Evolutionary conservation across 1,140 invertebrate species (phyloP), one percentile per base, ranked within the genome.

Genomic region (Mylabris phalerata): DNA sequence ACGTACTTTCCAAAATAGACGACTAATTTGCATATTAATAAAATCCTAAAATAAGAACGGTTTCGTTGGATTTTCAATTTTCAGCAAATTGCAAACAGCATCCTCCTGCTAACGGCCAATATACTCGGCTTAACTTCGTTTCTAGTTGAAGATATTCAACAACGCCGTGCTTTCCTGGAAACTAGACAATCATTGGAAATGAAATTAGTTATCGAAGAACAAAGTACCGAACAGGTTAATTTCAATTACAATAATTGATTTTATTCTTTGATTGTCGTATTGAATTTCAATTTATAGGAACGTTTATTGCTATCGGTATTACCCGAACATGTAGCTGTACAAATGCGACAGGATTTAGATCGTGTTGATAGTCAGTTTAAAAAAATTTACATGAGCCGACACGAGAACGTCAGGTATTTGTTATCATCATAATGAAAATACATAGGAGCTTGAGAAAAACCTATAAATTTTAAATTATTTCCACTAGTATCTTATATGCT

Each of bases 331-430:
- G 91, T 98, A 45, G 94, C 93, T 0, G 89, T 93, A 13, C 92
- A 92, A 75, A 96, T 97, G 90, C 78, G 93, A 4, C 84, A 94
- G 73, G 93, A 97, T 73, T 77, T 95, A 56, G 93, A 92, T 9
- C 85, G 87, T 11, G 89, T 89, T 3, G 84, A 89, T 54, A 92
- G 91, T 56, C 93, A 95, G 73, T 98, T 98, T 73, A 94, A 96
- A 76, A 96, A 95, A 77, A 96, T 97, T 68, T 97, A 96, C 72
- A 95, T 98, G 93, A 93, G 90, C 58, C 80, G 94, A 11, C 93
- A 97, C 74, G 94, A 97, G 76, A 95, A 97, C 75, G 93, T 97
- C 61, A 96, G 93, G 86, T 92, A 77, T 74, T 71, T 44, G 5
- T n/a, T 10, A 42, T 42, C 9, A n/a, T 6, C 1, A 40, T 40